These are phyloP conservation scores for Ceratoteleas bidentatus DNA, from an alignment of 1,140 invertebrate genomes.

Conservation along the genomic window DNA sequence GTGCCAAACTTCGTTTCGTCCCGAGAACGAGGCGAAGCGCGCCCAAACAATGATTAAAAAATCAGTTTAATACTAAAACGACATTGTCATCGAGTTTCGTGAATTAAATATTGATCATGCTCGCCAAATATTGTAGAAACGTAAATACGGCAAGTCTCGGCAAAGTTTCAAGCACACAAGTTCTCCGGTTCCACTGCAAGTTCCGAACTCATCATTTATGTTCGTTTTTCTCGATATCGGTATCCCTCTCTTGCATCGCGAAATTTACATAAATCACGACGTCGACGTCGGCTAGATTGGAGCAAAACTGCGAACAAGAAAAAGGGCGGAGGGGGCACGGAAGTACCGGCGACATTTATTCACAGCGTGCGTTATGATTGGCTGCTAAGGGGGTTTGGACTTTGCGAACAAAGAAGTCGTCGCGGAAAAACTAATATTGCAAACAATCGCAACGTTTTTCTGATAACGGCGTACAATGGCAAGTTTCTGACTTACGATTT, in stretches of 20 bases:
- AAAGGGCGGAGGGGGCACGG: constrained; percentile 1
- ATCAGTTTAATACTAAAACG: constrained; percentile 36
- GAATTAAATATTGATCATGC: constrained; percentile 62
- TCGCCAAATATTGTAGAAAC: constrained; percentile 63
- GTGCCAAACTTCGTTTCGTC: neutral
- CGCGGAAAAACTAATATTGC: neutral
- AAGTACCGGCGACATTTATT: constrained; percentile 50
- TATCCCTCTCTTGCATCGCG: constrained; percentile 56
- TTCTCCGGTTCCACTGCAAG: constrained; percentile 52
- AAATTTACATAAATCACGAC: constrained; percentile 66
- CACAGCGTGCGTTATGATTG: constrained; percentile 46
- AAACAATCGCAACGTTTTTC: neutral
- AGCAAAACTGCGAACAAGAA: constrained; percentile 52
- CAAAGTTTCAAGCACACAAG: constrained; percentile 58
- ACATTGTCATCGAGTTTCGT: constrained; percentile 57
- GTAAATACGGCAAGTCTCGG: constrained; percentile 61
- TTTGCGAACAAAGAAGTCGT: constrained; percentile 17
- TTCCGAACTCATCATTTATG: constrained; percentile 65
- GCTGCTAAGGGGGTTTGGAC: constrained; percentile 39
- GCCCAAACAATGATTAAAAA: constrained; percentile 30
- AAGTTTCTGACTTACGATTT: no score
- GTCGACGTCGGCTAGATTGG: constrained; percentile 52
- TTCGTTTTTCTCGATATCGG: constrained; percentile 61
- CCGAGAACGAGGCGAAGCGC: neutral
- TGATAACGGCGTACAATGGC: no score